phyloP scores from a whole-genome alignment of 2,888 invertebrate species.

The Ephialtes manifestator region DNA sequence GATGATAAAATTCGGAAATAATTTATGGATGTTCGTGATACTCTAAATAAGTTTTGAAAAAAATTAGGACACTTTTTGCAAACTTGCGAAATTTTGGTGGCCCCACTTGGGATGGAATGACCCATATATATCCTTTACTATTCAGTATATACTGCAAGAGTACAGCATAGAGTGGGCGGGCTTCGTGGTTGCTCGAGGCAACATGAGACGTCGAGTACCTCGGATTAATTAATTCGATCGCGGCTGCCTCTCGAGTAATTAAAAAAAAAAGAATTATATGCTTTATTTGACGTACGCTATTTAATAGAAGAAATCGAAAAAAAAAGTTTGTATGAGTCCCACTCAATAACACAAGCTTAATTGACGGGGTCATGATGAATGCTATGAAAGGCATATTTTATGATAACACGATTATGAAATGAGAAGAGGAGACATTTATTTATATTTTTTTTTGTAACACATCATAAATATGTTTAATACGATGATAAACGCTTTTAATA shows the following conservation, averaged over 20 bases:
- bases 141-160: constrained; percentile 28
- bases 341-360: neutral
- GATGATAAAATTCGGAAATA: too few relatives aligned
- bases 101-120: too few relatives aligned
- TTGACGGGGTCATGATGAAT: neutral
- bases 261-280: constrained; percentile 11
- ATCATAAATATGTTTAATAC: neutral
- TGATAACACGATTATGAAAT: too few relatives aligned
- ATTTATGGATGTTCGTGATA: too few relatives aligned
- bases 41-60: too few relatives aligned
- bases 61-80: too few relatives aligned
- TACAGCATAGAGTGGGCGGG: constrained; percentile 66
- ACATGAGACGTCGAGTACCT: constrained; percentile 48
- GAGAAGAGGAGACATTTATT: too few relatives aligned
- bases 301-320: constrained; percentile 22
- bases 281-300: constrained; percentile 28
- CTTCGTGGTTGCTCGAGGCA: constrained; percentile 67
- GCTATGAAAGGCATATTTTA: too few relatives aligned
- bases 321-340: neutral
- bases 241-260: constrained; percentile 39
- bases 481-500: too few relatives aligned
- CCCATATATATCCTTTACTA: constrained; percentile 38
- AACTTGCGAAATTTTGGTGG: too few relatives aligned
- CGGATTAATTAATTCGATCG: constrained; percentile 62
- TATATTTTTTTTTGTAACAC: too few relatives aligned